Base-by-base conservation (phyloP, 2,113 vertebrate species). In the Xyliphius kryptos region DNA sequence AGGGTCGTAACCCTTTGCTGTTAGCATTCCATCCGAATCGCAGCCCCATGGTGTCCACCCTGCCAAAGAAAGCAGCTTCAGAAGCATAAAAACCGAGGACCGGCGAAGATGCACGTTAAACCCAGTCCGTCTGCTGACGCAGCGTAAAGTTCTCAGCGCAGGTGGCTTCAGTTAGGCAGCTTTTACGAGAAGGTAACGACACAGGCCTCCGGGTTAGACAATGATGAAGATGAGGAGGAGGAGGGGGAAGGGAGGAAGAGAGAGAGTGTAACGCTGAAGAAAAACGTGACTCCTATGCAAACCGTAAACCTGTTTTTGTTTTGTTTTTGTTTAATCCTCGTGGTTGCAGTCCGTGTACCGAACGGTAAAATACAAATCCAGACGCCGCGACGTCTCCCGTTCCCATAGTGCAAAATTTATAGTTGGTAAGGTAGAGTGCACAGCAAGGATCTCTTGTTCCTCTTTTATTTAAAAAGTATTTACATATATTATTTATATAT, bases 341-440 rank as follows among this genome's bases (percentile, higher is more conserved):
- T n/a, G n/a, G n/a, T n/a, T n/a, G 73, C 68, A 69, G 62, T 71
- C 61, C 74, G 72, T 82, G 80, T 84, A 86, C 81, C 83, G 59
- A 51, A 69, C 36, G 58, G 48, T 78, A 61, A 73, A 43, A 74
- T 81, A 81, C 81, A 83, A 79, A 87, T 76, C 83, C n/a, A n/a
- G n/a, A n/a, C 76, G 72, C 74, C 78, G 78, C 74, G 75, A 79
- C 80, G 85, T 79, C 84, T 87, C 79, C 79, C 79, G 81, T 82
- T 86, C 79, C 85, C 84, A 82, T 89, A 89, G 90, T 90, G 89
- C 89, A 91, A 90, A 90, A 86, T 87, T 89, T 87, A 86, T 87
- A 87, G 85, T 88, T 84, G 85, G 82, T 81, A 86, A 86, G 85
- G 83, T 85, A 83, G 83, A 88, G 83, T 86, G 81, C 84, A 83